These are phyloP conservation scores for Anabas testudineus DNA, from an alignment of 2,797 vertebrate genomes.

Conservation along the genomic window DNA sequence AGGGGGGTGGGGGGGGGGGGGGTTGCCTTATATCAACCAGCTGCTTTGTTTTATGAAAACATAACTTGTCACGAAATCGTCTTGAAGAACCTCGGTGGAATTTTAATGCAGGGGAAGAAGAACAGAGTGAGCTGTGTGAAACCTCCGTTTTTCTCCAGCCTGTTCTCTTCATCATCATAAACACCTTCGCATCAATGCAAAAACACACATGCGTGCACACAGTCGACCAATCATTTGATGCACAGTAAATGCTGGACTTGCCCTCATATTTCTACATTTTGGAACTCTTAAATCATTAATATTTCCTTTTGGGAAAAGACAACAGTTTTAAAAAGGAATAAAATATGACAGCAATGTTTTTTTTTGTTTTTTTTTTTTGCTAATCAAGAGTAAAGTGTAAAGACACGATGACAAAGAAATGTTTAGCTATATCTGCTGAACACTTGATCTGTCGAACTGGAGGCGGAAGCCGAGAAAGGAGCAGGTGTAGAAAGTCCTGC, in stretches of 20 bases:
- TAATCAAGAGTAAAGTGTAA: conserved; percentile 55
- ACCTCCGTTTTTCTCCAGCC: conserved; percentile 59
- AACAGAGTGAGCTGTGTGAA: conserved; percentile 61
- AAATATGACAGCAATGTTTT: conserved; percentile 27
- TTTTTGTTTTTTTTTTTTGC: no score
- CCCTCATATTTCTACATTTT: conserved; percentile 41
- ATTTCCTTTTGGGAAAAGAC: conserved; percentile 9
- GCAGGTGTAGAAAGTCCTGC: conserved; percentile 16
- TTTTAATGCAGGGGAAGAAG: conserved; percentile 74
- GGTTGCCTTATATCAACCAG: conserved; percentile 71
- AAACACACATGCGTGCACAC: conserved; percentile 19
- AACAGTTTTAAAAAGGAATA: not conserved
- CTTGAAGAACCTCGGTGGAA: conserved; percentile 69
- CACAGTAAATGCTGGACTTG: conserved; percentile 15
- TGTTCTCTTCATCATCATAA: conserved; percentile 60
- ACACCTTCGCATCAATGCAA: conserved; percentile 41
- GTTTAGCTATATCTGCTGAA: conserved; percentile 23
- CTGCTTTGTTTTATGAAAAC: conserved; percentile 81
- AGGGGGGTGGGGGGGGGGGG: no score
- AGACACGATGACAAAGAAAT: conserved; percentile 38
- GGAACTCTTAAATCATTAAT: conserved; percentile 16
- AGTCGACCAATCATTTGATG: conserved; percentile 23
- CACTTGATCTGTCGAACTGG: conserved; percentile 39
- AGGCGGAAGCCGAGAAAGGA: conserved; percentile 16
- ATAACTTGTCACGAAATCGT: conserved; percentile 77